Conservation (phyloP, 2,113 vertebrate species). For the Aspiorhynchus laticeps region DNA sequence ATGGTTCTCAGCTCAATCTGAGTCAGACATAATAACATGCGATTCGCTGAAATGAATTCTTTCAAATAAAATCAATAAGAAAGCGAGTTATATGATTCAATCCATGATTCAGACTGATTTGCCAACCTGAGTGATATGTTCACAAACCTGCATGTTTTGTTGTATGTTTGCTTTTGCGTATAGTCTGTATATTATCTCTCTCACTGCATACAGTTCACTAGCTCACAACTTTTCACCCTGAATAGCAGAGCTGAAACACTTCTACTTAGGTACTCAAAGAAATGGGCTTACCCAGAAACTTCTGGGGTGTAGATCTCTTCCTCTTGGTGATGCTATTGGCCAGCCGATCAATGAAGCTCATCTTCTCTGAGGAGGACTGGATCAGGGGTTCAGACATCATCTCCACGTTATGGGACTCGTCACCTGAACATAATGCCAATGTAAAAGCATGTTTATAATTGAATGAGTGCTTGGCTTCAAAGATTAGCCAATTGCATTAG, state of each 20-base stretch:
- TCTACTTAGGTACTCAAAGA: background rate
- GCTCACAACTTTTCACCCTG: background rate
- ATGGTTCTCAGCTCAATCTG: no score
- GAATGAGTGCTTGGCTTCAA: background rate
- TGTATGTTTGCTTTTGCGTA: background rate
- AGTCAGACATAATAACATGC: no score
- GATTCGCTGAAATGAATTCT: no score
- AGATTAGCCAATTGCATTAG: background rate
- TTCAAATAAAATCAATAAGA: no score
- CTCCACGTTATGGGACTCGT: constrained; percentile 87
- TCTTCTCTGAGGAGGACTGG: constrained; percentile 85
- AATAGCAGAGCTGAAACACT: background rate
- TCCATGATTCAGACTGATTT: no score
- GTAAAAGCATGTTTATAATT: background rate
- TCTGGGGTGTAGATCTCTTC: constrained; percentile 94
- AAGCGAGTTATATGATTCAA: no score
- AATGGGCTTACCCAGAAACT: constrained; percentile 87
- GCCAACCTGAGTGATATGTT: no score
- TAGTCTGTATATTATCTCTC: background rate
- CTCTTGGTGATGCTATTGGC: constrained; percentile 91
- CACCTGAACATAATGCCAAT: constrained; percentile 73
- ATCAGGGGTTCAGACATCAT: constrained; percentile 82
- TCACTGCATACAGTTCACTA: background rate
- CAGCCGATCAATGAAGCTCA: constrained; percentile 86
- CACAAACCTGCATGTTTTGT: no score